Conservation (phyloP, 1,140 invertebrate species). For the Macrobrachium nipponense region DNA sequence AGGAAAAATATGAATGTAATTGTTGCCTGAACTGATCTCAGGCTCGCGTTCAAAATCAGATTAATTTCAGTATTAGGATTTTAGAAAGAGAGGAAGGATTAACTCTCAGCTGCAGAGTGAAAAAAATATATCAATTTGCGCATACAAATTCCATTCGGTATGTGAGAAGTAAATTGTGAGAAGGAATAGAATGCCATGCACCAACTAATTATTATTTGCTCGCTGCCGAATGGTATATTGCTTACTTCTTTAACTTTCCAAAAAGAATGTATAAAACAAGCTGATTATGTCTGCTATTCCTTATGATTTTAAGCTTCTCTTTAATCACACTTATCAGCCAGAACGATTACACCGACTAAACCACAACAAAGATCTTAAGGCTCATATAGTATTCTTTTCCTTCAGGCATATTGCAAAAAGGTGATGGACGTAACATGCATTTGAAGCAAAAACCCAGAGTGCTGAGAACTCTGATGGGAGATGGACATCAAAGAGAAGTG, state of each 20-base stretch:
- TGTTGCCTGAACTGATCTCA: not conserved
- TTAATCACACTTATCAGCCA: constrained; percentile 6
- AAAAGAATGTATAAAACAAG: too few relatives aligned
- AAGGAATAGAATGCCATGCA: too few relatives aligned
- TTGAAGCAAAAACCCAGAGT: constrained; percentile 92
- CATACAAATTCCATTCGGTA: too few relatives aligned
- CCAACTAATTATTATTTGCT: too few relatives aligned
- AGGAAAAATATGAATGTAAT: not conserved
- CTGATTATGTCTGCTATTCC: too few relatives aligned
- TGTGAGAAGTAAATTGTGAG: too few relatives aligned
- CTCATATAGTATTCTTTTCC: constrained; percentile 59
- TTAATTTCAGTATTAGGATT: not conserved
- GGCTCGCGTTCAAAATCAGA: not conserved
- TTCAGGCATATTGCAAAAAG: constrained; percentile 93
- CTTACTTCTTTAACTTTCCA: too few relatives aligned
- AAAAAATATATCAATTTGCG: too few relatives aligned
- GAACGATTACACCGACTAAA: too few relatives aligned
- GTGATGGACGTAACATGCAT: constrained; percentile 96
- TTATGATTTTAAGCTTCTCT: too few relatives aligned
- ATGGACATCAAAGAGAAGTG: constrained; percentile 87
- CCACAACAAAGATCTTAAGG: too few relatives aligned
- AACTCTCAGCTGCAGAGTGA: not conserved
- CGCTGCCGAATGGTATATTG: too few relatives aligned
- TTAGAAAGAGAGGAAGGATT: constrained; percentile 17
- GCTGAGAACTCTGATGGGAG: constrained; percentile 92